These are phyloP conservation scores for Aviceda cuculoides DNA, from an alignment of 2,797 vertebrate species.

Conservation along the genomic window DNA sequence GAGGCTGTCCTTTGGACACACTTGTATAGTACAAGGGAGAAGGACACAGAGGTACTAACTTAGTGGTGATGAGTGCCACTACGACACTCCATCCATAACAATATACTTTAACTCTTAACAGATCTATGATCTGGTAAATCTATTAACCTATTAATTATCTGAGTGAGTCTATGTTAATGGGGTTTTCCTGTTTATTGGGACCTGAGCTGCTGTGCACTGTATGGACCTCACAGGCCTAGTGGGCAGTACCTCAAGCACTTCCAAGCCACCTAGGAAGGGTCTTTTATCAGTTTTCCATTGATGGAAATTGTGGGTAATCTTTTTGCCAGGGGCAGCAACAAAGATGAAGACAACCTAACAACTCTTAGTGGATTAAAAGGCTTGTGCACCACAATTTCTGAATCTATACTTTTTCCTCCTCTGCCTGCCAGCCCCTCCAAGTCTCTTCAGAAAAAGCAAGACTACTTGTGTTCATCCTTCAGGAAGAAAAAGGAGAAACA, in stretches of 20 bases:
- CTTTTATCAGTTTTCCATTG: neutral
- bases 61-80: neutral
- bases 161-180: neutral
- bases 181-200: neutral
- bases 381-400: neutral
- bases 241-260: neutral
- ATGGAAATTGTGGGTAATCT: neutral
- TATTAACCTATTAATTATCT: neutral
- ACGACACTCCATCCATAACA: neutral
- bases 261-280: neutral
- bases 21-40: neutral
- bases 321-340: neutral
- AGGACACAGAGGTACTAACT: neutral
- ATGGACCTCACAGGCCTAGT: neutral
- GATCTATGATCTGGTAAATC: neutral
- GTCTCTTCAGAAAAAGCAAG: neutral
- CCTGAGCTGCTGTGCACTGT: neutral
- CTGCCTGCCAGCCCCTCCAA: neutral
- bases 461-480: neutral
- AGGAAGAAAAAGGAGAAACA: neutral
- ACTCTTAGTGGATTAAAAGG: neutral
- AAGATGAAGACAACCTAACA: neutral
- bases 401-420: neutral
- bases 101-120: neutral
- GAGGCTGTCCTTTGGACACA: neutral